Conservation (phyloP, 92 coral and sea anemone genomes). For the Micromussa lordhowensis region DNA sequence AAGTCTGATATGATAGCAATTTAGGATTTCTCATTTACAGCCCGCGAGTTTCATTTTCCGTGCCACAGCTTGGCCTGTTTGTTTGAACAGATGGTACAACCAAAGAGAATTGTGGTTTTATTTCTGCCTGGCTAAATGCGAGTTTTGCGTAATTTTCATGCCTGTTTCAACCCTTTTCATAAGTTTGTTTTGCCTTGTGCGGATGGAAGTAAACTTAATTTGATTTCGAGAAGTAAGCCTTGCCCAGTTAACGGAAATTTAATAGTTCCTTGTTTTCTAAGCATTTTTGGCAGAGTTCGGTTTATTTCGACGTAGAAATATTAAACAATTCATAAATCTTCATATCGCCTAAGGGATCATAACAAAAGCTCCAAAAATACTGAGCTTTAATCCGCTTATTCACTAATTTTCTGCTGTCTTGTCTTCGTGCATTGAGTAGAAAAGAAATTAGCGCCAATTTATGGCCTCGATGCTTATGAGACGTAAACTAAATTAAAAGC, state of each 20-base stretch:
- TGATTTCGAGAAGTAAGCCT: background rate
- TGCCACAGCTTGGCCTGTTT: background rate
- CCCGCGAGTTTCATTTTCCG: conserved; percentile 28
- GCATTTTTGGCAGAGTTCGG: background rate
- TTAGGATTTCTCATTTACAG: conserved; percentile 16
- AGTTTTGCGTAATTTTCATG: background rate
- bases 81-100: conserved; percentile 30
- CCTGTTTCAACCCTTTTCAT: background rate
- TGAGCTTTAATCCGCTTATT: conserved; percentile 14
- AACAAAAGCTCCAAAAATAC: conserved; percentile 1
- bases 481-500: background rate
- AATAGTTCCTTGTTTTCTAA: conserved; percentile 6
- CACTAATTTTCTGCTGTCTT: conserved; percentile 16
- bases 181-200: background rate
- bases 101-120: background rate
- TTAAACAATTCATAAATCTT: conserved; percentile 10
- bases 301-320: background rate
- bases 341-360: conserved; percentile 10
- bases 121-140: background rate
- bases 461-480: background rate
- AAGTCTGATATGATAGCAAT: background rate
- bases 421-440: background rate
- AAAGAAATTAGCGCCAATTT: conserved; percentile 5
- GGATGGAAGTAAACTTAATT: background rate
- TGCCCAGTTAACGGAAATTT: background rate